Percentiles rank a stretch among this genome's conserved stretches.
Conservation (phyloP, 2,797 vertebrate species). For the Syncerus caffer region DNA sequence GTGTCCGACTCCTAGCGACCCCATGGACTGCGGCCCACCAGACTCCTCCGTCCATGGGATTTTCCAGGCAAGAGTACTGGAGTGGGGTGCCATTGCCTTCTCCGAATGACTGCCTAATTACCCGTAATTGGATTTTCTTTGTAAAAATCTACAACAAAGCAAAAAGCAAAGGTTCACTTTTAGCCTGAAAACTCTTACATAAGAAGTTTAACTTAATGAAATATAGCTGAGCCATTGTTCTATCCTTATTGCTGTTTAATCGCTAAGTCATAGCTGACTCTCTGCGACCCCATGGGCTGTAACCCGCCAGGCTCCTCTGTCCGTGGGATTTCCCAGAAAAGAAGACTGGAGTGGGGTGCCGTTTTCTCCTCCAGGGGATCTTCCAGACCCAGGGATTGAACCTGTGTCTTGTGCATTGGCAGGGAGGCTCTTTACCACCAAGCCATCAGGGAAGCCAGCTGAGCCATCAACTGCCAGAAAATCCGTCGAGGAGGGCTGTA, state of each 20-base stretch:
- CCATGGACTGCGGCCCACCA: no score
- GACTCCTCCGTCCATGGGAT: no score
- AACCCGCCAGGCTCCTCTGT: background rate
- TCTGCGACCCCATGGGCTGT: background rate
- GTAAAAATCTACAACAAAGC: conserved; percentile 4
- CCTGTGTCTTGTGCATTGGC: background rate
- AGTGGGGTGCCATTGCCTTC: no score
- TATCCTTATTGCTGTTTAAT: fast-evolving
- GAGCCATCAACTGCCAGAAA: background rate
- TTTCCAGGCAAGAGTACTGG: no score
- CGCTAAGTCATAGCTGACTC: background rate
- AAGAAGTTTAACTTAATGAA: background rate
- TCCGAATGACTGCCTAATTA: background rate
- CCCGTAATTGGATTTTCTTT: background rate
- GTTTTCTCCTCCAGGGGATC: background rate
- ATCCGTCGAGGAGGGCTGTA: background rate
- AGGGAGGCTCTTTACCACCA: background rate
- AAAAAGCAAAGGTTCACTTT: background rate
- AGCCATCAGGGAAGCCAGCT: background rate
- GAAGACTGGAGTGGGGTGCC: background rate
- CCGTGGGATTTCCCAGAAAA: background rate
- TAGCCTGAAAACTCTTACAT: background rate
- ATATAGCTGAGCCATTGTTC: background rate
- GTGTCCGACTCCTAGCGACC: no score
- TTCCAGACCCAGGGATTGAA: background rate